Conservation (phyloP, 2,113 vertebrate species). For the Myotis lucifugus region DNA sequence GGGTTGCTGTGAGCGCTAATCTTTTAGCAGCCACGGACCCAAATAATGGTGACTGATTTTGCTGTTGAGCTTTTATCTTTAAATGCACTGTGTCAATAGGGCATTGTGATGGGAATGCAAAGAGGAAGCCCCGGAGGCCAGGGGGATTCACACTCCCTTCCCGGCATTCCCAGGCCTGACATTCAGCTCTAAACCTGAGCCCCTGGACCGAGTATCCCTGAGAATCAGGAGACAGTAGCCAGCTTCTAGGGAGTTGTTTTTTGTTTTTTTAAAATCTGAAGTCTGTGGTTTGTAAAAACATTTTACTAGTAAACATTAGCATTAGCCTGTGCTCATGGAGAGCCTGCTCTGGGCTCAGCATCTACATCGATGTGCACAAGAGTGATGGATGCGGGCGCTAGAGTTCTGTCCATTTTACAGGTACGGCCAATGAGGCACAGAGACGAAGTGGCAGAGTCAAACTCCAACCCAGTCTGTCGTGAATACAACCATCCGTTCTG, state of each 20-base stretch:
- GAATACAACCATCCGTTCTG: not conserved
- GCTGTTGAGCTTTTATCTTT: conserved; percentile 9
- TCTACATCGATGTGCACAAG: not conserved
- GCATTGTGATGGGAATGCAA: not conserved
- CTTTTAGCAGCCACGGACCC: not conserved
- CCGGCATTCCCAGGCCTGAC: not conserved
- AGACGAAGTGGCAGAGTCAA: not conserved
- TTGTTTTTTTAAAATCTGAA: not conserved
- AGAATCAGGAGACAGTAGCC: not conserved
- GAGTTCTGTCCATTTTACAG: not conserved
- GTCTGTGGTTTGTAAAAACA: not conserved
- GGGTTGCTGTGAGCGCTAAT: not conserved
- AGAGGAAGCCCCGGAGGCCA: not conserved
- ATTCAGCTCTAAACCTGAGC: not conserved
- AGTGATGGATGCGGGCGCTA: too few relatives aligned
- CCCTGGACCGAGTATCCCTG: not conserved
- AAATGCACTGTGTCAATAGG: not conserved
- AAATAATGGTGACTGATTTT: conserved; percentile 42
- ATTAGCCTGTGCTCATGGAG: not conserved
- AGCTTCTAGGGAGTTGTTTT: not conserved
- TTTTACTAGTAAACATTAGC: not conserved
- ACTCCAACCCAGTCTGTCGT: not conserved
- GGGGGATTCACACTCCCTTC: not conserved
- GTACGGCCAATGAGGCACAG: not conserved
- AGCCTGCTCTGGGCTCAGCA: not conserved